Percentiles rank a stretch among this genome's conserved stretches.
Evolutionary conservation across 2,888 invertebrate species (phyloP).

Genomic region (Alcis repandata): DNA sequence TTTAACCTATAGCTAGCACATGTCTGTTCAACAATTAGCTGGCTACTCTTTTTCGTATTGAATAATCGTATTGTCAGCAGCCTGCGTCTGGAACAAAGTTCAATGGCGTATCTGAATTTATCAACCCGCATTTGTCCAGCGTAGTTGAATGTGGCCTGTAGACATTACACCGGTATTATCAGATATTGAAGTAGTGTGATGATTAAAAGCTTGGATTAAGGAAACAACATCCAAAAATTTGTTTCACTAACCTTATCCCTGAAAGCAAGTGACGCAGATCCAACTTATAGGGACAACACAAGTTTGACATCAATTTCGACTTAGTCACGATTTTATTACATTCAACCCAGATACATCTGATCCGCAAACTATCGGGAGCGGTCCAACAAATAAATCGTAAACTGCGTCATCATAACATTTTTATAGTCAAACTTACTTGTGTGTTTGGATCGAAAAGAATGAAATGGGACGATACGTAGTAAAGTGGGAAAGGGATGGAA

Average conservation of each 20-base stretch:
- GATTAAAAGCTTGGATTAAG: too few relatives aligned
- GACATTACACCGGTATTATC: too few relatives aligned
- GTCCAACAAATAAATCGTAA: conserved; percentile 79
- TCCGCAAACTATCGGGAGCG: conserved; percentile 60
- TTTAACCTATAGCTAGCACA: neutral
- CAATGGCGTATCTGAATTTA: too few relatives aligned
- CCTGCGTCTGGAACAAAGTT: too few relatives aligned
- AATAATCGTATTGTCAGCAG: too few relatives aligned
- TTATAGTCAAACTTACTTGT: conserved; percentile 63
- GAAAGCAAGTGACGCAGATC: neutral
- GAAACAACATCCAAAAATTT: neutral
- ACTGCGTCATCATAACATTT: conserved; percentile 79
- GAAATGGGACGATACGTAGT: conserved; percentile 33
- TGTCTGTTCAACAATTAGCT: too few relatives aligned
- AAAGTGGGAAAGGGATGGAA: conserved; percentile 37
- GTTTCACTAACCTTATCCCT: neutral
- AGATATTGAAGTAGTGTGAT: too few relatives aligned
- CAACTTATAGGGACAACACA: neutral
- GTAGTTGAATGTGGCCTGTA: too few relatives aligned
- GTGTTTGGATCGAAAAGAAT: conserved; percentile 39
- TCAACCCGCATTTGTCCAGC: too few relatives aligned
- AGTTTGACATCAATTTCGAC: conserved; percentile 21
- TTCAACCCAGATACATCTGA: conserved; percentile 52
- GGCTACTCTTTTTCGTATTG: neutral
- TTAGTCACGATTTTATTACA: conserved; percentile 30